A percentile compares a stretch with the other conserved stretches of the same genome.
Evolutionary conservation across 1,140 invertebrate species (phyloP).

Genomic region (Drosophila nigromelanica): DNA sequence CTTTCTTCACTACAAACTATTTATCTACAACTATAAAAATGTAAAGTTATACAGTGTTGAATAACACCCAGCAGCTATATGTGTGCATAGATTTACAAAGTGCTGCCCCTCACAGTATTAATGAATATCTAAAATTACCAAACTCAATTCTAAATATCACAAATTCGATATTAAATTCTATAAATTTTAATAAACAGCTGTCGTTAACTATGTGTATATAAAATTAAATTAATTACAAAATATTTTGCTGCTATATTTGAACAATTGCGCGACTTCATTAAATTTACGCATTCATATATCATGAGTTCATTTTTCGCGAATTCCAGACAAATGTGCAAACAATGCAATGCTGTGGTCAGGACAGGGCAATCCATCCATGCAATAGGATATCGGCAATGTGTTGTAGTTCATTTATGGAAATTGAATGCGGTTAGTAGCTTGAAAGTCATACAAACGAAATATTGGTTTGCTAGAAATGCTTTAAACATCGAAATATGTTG

Average conservation of each 20-base stretch:
- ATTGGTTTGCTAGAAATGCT: neutral
- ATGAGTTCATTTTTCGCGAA: slow-evolving; percentile 49
- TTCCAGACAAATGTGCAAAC: slow-evolving; percentile 50
- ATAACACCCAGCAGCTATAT: no score
- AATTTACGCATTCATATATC: slow-evolving; percentile 65
- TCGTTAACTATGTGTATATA: slow-evolving; percentile 1
- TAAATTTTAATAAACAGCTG: neutral
- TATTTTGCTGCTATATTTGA: slow-evolving; percentile 43
- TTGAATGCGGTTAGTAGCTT: neutral
- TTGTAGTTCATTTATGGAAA: neutral
- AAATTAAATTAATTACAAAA: slow-evolving; percentile 37
- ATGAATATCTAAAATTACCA: no score
- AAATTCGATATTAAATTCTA: no score
- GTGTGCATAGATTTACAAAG: no score
- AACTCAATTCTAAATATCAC: no score
- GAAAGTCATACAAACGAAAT: neutral
- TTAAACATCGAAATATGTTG: no score
- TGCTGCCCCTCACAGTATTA: no score
- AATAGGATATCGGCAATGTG: neutral
- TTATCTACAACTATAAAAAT: no score
- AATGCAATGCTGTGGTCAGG: slow-evolving; percentile 25
- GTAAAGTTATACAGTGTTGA: no score
- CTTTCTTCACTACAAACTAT: no score
- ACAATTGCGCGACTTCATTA: slow-evolving; percentile 73
- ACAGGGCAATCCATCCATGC: neutral